Percentiles rank a stretch among this genome's conserved stretches.
Evolutionary conservation across 1,140 invertebrate species (phyloP).

Genomic region (Habropoda laboriosa): DNA sequence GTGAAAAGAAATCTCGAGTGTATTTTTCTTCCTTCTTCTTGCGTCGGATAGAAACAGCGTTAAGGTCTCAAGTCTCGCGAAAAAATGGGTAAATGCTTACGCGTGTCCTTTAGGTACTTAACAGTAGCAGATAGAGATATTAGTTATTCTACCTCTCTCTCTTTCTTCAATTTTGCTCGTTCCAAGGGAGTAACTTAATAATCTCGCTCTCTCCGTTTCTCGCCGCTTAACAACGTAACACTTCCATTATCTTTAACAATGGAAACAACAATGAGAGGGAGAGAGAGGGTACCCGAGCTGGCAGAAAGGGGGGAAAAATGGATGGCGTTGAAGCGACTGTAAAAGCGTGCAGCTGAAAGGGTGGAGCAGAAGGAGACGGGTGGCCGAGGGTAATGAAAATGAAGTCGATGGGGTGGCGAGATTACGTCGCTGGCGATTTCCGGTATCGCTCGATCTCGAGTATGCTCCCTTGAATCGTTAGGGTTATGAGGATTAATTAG

Average conservation of each 20-base stretch:
- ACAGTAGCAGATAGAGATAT: slow-evolving; percentile 35
- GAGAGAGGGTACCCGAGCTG: no score
- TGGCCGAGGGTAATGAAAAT: slow-evolving; percentile 20
- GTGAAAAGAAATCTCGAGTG: slow-evolving; percentile 28
- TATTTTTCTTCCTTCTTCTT: no score
- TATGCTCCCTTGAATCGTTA: background rate
- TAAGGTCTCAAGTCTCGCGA: slow-evolving; percentile 13
- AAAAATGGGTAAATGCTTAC: slow-evolving; percentile 7
- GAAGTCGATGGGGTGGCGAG: background rate
- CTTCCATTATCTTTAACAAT: slow-evolving; percentile 74
- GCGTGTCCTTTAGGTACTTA: slow-evolving; percentile 19
- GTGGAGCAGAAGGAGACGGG: no score
- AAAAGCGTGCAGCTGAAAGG: background rate
- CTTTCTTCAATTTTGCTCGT: background rate
- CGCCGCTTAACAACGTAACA: slow-evolving; percentile 71
- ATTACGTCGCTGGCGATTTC: background rate
- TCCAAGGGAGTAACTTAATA: slow-evolving; percentile 12
- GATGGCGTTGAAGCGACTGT: background rate
- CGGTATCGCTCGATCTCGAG: background rate
- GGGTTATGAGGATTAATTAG: background rate
- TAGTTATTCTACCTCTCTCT: background rate
- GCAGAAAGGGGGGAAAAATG: background rate
- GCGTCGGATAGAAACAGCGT: slow-evolving; percentile 42
- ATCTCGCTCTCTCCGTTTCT: slow-evolving; percentile 6
- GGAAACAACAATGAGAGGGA: slow-evolving; percentile 70